A percentile compares a stretch with the other conserved stretches of the same genome.
phyloP scores from a whole-genome alignment of 2,113 vertebrate genomes.

The Proteles cristata region DNA sequence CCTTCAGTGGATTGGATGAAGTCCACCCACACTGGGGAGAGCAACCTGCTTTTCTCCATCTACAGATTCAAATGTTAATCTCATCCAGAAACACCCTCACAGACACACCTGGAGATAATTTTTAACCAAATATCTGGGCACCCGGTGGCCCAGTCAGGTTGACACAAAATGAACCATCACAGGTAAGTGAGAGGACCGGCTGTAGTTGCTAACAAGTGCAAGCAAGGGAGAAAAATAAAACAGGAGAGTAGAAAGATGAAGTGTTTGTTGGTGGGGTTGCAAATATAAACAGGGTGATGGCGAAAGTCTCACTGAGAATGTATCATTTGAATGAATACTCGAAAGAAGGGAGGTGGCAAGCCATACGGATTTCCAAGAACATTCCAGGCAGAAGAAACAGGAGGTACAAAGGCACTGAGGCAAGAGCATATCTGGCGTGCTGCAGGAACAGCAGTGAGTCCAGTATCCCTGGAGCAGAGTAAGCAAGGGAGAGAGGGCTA shows the following conservation, averaged over 20 bases:
- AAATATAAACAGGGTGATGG: not conserved
- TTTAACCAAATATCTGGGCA: not conserved
- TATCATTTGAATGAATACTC: not conserved
- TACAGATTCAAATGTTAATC: constrained; percentile 8
- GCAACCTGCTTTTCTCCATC: not conserved
- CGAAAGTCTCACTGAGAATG: not conserved
- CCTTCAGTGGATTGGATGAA: not conserved
- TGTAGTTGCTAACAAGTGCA: not conserved
- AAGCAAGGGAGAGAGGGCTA: not conserved
- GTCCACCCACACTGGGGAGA: not conserved
- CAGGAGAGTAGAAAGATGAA: not conserved
- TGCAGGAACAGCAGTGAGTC: not conserved
- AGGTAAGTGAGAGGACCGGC: not conserved
- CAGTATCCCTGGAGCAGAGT: not conserved
- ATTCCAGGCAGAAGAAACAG: not conserved
- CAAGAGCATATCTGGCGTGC: not conserved
- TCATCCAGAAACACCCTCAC: not conserved
- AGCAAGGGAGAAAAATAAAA: not conserved
- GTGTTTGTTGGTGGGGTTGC: not conserved
- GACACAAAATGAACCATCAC: constrained; percentile 1
- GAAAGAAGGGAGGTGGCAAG: not conserved
- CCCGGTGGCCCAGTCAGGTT: not conserved
- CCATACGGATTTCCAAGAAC: not conserved
- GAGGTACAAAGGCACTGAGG: not conserved
- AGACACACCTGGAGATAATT: not conserved